phyloP scores from a whole-genome alignment of 2,797 vertebrate genomes.

The Hyperoplus immaculatus region DNA sequence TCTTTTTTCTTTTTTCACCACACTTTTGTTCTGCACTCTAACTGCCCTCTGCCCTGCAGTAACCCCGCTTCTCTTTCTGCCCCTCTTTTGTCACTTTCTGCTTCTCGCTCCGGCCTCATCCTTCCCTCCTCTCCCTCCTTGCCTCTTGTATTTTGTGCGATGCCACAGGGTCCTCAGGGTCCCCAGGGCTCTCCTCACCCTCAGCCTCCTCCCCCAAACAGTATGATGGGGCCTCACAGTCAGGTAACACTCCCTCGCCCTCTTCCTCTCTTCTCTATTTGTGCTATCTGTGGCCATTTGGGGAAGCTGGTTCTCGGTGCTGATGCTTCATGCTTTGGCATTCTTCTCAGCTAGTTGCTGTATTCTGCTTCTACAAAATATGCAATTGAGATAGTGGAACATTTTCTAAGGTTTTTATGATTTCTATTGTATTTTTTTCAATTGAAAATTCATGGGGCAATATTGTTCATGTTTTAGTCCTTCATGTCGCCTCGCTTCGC shows the following conservation, averaged over 20 bases:
- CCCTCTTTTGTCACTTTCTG: conserved; percentile 49
- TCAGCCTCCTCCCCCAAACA: conserved; percentile 99
- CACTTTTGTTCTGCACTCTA: conserved; percentile 75
- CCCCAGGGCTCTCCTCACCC: conserved; percentile 99
- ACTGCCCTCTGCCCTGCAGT: conserved; percentile 90
- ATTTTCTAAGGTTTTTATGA: background rate
- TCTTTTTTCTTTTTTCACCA: conserved; percentile 44
- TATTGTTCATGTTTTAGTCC: conserved; percentile 87
- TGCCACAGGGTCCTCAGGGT: conserved; percentile 96
- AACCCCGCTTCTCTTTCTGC: conserved; percentile 86
- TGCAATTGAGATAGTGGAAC: background rate
- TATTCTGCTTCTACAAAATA: conserved; percentile 51
- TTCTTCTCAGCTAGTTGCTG: conserved; percentile 71
- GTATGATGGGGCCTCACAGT: conserved; percentile 99
- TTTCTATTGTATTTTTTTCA: too few relatives aligned
- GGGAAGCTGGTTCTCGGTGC: conserved; percentile 60
- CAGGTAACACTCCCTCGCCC: conserved; percentile 91
- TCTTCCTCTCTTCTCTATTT: conserved; percentile 58
- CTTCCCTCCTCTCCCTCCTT: conserved; percentile 48
- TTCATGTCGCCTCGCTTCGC: conserved; percentile 99
- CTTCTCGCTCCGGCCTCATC: conserved; percentile 51
- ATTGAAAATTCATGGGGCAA: conserved; percentile 18
- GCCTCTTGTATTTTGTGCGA: conserved; percentile 88
- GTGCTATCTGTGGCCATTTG: conserved; percentile 64
- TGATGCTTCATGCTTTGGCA: conserved; percentile 74